Conservation (phyloP, 2,113 vertebrate species). For the Buteo buteo region DNA sequence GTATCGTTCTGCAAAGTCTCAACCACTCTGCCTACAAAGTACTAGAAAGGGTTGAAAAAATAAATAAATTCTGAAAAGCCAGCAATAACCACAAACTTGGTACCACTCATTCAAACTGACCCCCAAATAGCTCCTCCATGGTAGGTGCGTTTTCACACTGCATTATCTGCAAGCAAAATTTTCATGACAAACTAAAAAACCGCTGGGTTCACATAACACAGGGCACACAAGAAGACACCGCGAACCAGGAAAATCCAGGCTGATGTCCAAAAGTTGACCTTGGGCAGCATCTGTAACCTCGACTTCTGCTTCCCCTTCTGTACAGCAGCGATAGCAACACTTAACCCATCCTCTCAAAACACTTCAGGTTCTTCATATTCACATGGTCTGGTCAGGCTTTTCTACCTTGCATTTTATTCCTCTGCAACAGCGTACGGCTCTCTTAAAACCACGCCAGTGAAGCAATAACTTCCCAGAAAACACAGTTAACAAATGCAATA, state of each 20-base stretch:
- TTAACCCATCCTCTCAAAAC: neutral
- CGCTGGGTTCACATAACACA: rapidly evolving
- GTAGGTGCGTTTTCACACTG: neutral
- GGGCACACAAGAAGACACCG: neutral
- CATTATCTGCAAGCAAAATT: neutral
- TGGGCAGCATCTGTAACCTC: neutral
- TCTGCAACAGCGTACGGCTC: neutral
- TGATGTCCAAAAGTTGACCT: neutral
- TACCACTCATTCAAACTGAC: neutral
- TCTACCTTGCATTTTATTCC: neutral
- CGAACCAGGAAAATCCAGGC: neutral
- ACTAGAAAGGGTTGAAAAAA: neutral
- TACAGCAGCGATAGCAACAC: neutral
- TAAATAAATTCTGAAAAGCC: neutral
- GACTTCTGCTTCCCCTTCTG: neutral
- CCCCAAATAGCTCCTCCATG: neutral
- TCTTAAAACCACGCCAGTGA: neutral
- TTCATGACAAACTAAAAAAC: neutral
- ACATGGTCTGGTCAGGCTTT: rapidly evolving
- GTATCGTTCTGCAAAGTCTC: rapidly evolving
- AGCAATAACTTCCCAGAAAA: neutral
- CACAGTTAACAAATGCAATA: conserved; percentile 15
- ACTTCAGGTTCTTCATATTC: neutral
- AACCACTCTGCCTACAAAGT: neutral
- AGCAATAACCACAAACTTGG: neutral